phyloP scores from a whole-genome alignment of 2,888 invertebrate genomes.

The Raillietiella orientalis region DNA sequence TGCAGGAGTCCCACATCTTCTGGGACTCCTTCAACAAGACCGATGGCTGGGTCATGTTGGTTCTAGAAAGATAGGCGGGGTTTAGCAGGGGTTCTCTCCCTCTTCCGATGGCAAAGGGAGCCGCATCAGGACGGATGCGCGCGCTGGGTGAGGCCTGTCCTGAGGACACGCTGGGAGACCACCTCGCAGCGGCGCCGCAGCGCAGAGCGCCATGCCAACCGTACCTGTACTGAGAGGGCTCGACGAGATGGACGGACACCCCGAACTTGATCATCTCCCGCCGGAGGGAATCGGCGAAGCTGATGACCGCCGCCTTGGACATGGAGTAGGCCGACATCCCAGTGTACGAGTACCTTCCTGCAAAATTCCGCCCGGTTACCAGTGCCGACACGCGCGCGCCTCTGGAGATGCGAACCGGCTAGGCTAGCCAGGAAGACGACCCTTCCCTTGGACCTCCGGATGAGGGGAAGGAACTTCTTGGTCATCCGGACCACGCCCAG shows the following conservation, averaged over 20 bases:
- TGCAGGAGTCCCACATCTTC: slow-evolving; percentile 10
- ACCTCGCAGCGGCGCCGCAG: not conserved
- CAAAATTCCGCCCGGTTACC: too few relatives aligned
- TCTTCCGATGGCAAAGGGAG: slow-evolving; percentile 8
- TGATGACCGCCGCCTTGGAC: slow-evolving; percentile 10
- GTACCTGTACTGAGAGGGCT: slow-evolving; percentile 11
- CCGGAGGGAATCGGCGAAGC: slow-evolving; percentile 11
- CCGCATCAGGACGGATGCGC: too few relatives aligned
- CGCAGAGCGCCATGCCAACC: slow-evolving; percentile 1
- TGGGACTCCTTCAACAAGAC: slow-evolving; percentile 9
- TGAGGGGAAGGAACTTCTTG: slow-evolving; percentile 11
- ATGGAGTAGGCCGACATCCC: slow-evolving; percentile 11
- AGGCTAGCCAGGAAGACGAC: slow-evolving; percentile 11
- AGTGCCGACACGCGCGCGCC: too few relatives aligned
- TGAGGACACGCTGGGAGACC: slow-evolving; percentile 4
- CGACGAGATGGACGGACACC: slow-evolving; percentile 10
- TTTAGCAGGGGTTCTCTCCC: slow-evolving; percentile 6
- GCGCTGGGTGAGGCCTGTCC: too few relatives aligned
- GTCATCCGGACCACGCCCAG: slow-evolving; percentile 12
- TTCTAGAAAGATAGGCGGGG: too few relatives aligned
- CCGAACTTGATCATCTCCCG: slow-evolving; percentile 10
- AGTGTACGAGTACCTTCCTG: slow-evolving; percentile 10
- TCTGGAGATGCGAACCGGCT: slow-evolving; percentile 10
- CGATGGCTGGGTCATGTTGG: too few relatives aligned
- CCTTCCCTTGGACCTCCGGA: slow-evolving; percentile 10